Evolutionary conservation across 2,113 vertebrate species (phyloP), one percentile per base, ranked within the genome.

Genomic region (Gallinago jamesoni): DNA sequence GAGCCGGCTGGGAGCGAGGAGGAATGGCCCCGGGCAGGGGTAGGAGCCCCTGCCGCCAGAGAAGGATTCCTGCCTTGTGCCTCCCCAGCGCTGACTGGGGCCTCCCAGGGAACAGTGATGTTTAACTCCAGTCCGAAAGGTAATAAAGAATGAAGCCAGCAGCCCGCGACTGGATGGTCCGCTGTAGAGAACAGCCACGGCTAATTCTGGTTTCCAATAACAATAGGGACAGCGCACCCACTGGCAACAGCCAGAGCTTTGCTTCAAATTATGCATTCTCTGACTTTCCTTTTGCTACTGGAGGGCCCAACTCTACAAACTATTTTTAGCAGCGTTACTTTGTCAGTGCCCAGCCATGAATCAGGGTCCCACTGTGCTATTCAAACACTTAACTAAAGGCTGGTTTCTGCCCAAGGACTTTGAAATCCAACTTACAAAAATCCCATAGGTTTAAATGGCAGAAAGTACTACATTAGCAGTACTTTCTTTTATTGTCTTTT

Each of bases 201-300:
- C 81, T 93, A 84, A 91, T 91, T 96, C 93, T 94, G 70, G 56
- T 95, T 95, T 96, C 96, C 95, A 95, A 91, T 91, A 92, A 95
- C 93, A 95, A 92, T 80, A 77, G 59, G 57, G 63, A 89, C 50
- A 82, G 93, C 81, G 95, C 70, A 84, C 77, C 77, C 59, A 94
- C 84, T 91, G 95, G 87, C 93, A 96, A 87, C 84, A 94, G 93
- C 63, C 90, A 92, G 69, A 89, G 77, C 80, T 76, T 89, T 96
- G 87, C 84, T 94, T 82, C 81, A 85, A 84, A 95, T 94, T 69
- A 90, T 87, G 84, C 91, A 85, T 94, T 95, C 78, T 87, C 91
- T 1, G 11, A 89, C 81, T 94, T 96, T 66, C 48, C 89, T 94
- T 87, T 93, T 69, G 67, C 93, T 96, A 91, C 77, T 85, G 81